Percentiles rank a stretch among this genome's conserved stretches.
These are phyloP conservation scores for Trachelus troglodyta DNA, from an alignment of 2,888 invertebrate species.

Conservation along the genomic window DNA sequence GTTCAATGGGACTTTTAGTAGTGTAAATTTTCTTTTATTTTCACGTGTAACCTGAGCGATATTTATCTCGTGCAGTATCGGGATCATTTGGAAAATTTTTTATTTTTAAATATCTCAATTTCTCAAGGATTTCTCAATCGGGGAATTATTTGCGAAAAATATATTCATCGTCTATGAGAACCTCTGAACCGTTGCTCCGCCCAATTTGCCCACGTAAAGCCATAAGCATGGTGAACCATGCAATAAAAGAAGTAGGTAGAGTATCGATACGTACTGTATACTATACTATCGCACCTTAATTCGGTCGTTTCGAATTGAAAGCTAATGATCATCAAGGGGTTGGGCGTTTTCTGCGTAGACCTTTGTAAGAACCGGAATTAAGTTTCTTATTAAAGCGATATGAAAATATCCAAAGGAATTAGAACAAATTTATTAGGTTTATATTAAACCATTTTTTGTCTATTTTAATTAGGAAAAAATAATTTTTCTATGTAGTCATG, in stretches of 20 bases:
- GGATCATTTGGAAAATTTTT: background rate
- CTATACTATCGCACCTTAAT: conserved; percentile 23
- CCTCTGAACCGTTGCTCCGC: conserved; percentile 21
- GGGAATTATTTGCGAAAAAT: background rate
- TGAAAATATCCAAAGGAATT: background rate
- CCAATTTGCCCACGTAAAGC: conserved; percentile 32
- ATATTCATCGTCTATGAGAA: background rate
- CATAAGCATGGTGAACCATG: conserved; percentile 18
- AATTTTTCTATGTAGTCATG: background rate
- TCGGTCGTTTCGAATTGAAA: conserved; percentile 21
- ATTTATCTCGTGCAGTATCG: background rate
- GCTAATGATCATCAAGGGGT: conserved; percentile 17
- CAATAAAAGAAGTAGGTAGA: conserved; percentile 14
- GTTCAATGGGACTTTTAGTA: background rate
- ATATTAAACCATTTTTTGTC: background rate
- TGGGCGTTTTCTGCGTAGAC: background rate
- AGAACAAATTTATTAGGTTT: background rate
- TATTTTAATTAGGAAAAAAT: background rate
- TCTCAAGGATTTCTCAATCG: background rate
- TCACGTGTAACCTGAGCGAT: background rate
- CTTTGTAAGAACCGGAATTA: background rate
- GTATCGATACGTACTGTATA: conserved; percentile 17
- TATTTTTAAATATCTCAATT: no score
- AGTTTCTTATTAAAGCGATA: background rate
- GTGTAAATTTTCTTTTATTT: background rate